phyloP scores from a whole-genome alignment of 2,113 vertebrate species.

The Notechis scutatus region DNA sequence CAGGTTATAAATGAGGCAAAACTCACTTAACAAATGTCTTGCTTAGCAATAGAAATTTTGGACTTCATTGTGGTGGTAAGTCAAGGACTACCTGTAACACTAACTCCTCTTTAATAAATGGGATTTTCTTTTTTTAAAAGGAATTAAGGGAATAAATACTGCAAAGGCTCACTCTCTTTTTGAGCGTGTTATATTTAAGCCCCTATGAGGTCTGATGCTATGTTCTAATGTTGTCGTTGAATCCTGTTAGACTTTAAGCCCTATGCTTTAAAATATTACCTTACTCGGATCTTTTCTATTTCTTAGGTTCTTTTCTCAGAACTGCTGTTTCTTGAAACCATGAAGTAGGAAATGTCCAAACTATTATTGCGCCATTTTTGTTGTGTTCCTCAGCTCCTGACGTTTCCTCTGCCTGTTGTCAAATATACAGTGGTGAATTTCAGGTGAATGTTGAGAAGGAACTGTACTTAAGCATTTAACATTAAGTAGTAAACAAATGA shows the following conservation, averaged over 20 bases:
- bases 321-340: background rate
- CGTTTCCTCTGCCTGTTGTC: background rate
- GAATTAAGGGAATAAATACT: background rate
- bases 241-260: background rate
- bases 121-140: background rate
- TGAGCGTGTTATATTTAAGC: background rate
- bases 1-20: background rate
- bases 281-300: background rate
- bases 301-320: background rate
- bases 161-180: background rate
- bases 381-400: background rate
- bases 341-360: background rate
- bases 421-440: background rate
- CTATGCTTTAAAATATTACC: background rate
- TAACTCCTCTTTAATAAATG: background rate
- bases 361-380: background rate
- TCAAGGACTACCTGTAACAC: background rate
- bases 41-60: background rate
- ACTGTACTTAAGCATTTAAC: background rate
- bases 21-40: background rate
- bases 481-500: background rate
- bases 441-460: background rate
- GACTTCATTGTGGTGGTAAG: background rate
- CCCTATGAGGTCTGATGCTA: background rate
- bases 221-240: background rate